These are phyloP conservation scores for Aldabrachelys gigantea DNA, from an alignment of 2,113 vertebrate species.

Conservation along the genomic window DNA sequence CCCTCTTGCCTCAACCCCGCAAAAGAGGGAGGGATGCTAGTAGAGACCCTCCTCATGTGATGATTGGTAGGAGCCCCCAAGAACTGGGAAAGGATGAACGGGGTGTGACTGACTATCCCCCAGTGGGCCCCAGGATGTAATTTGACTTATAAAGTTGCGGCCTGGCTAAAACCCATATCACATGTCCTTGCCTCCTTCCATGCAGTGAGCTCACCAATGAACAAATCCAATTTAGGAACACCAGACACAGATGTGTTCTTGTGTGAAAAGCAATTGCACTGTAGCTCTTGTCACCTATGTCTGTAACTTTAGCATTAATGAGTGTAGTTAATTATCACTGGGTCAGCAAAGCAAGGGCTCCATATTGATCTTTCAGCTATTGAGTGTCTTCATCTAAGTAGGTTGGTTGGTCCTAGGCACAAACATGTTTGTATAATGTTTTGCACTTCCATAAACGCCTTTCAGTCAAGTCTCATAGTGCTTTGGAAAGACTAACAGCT, in stretches of 20 bases:
- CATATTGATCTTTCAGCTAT: background rate
- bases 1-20: too few relatives aligned
- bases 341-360: background rate
- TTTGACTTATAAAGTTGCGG: too few relatives aligned
- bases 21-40: too few relatives aligned
- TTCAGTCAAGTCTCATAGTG: background rate
- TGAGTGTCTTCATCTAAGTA: accelerated
- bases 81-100: too few relatives aligned
- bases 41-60: too few relatives aligned
- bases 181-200: too few relatives aligned
- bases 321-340: background rate
- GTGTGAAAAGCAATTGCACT: background rate
- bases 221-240: accelerated
- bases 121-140: too few relatives aligned
- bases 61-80: too few relatives aligned
- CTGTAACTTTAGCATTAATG: background rate
- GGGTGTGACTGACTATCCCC: too few relatives aligned
- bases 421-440: background rate
- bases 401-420: background rate
- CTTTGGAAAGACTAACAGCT: background rate
- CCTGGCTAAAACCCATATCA: too few relatives aligned
- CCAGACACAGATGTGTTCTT: accelerated
- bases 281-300: background rate
- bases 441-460: background rate
- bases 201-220: background rate